Evolutionary conservation across 2,888 invertebrate species (phyloP), one percentile per base, ranked within the genome.

Genomic region (Netelia melanura): DNA sequence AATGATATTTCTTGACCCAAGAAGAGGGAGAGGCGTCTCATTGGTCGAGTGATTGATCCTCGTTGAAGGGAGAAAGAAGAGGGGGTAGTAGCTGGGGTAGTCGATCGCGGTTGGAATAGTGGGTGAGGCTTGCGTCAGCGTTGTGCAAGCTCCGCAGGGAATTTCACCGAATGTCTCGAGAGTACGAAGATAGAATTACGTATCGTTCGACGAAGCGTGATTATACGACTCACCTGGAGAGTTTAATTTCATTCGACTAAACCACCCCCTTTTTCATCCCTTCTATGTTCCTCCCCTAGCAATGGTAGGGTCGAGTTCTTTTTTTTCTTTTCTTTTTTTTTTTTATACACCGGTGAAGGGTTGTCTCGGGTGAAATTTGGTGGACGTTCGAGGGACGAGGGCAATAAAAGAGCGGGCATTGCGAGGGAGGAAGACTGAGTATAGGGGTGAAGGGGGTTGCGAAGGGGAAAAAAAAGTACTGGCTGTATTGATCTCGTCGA

Each of bases 401-500:
- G n/a, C 30, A 58, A 64, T 44, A 71, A 71, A 38, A 48, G 54
- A 52, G 43, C 25, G 14, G 81, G 58, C 56, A 65, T 71, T 67
- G 70, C 23, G 52, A 58, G 56, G 48, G 72, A 83, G 86, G 80
- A 86, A 85, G 88, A 87, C 85, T 87, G 85, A 83, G 87, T 88
- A 86, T 82, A 77, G 21, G 77, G 74, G 70, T 79, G 81, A 72
- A 67, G 44, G 71, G 67, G 72, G 87, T 79, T 30, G 3, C 30
- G 61, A 48, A 85, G 61, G 43, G 84, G 67, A 70, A 83, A 76
- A 86, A 87, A 86, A 85, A 17, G 85, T 84, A 87, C 86, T 86
- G 86, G 88, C 90, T 90, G 92, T 93, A 93, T 93, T 92, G 93
- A 93, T 93, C 92, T 91, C 90, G 90, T 87, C 92, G 91, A 92